Conservation (phyloP, 2,888 invertebrate species). For the Lepidocyrtinus sp. region DNA sequence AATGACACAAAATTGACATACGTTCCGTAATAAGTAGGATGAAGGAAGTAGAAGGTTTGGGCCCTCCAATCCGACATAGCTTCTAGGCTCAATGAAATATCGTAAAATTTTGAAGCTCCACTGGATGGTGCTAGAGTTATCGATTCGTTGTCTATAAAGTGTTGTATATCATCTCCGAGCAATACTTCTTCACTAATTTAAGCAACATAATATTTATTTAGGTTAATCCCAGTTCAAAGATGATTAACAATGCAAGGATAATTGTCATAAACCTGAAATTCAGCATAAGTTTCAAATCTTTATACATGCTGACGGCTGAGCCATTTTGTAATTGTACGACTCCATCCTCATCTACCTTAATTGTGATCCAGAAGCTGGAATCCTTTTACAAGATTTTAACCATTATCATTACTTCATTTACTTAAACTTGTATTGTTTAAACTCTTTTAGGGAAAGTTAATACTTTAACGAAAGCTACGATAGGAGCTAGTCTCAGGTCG, state of each 20-base stretch:
- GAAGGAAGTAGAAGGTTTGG: constrained; percentile 17
- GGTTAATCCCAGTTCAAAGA: background rate
- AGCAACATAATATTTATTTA: background rate
- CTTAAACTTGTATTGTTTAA: background rate
- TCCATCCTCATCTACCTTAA: constrained; percentile 19
- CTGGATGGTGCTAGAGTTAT: background rate
- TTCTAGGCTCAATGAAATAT: constrained; percentile 45
- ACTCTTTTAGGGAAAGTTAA: background rate
- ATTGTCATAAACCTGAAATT: constrained; percentile 36
- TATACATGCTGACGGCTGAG: constrained; percentile 19
- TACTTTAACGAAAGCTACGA: constrained; percentile 30
- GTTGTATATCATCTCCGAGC: constrained; percentile 19
- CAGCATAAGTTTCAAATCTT: constrained; percentile 32
- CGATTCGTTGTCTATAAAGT: background rate
- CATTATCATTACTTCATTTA: background rate
- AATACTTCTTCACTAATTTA: background rate
- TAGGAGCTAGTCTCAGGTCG: constrained; percentile 16
- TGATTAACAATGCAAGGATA: background rate
- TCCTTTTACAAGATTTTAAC: background rate
- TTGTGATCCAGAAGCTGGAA: constrained; percentile 8
- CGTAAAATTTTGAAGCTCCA: background rate
- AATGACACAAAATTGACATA: constrained; percentile 11
- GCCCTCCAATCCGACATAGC: constrained; percentile 23
- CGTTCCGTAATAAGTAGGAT: constrained; percentile 45
- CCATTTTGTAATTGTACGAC: constrained; percentile 7